phyloP scores from a whole-genome alignment of 1,140 invertebrate species.

The Drosophila ambigua region DNA sequence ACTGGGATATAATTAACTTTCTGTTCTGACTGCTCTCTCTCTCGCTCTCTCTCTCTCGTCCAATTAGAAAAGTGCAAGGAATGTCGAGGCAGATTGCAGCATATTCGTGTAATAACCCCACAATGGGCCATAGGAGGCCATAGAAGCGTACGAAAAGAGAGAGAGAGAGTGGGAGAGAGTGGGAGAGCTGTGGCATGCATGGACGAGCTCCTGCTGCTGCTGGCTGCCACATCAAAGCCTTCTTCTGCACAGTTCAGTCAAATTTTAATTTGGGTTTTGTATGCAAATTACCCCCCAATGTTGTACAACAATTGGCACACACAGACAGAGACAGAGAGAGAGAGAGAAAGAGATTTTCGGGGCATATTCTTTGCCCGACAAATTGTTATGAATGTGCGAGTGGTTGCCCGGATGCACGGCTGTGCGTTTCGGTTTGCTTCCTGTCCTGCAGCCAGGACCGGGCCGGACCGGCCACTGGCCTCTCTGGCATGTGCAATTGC shows the following conservation, averaged over 20 bases:
- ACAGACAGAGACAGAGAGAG: neutral
- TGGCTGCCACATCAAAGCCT: slow-evolving; percentile 41
- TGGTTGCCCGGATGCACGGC: neutral
- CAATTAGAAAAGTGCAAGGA: slow-evolving; percentile 69
- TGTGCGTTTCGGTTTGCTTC: slow-evolving; percentile 13
- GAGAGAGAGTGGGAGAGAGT: neutral
- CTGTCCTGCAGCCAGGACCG: slow-evolving; percentile 29
- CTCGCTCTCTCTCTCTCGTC: slow-evolving; percentile 9
- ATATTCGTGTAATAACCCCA: slow-evolving; percentile 25
- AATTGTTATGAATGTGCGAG: slow-evolving; percentile 65
- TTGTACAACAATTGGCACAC: slow-evolving; percentile 61
- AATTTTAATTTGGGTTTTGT: slow-evolving; percentile 77
- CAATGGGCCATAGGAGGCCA: neutral
- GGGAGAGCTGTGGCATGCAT: neutral
- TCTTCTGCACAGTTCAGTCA: slow-evolving; percentile 24
- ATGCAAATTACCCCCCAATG: slow-evolving; percentile 75
- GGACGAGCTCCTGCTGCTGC: slow-evolving; percentile 1
- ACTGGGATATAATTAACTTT: slow-evolving; percentile 61
- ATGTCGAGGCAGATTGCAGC: slow-evolving; percentile 29
- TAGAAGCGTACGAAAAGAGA: neutral
- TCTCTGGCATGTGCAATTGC: slow-evolving; percentile 64
- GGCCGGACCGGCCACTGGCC: no score
- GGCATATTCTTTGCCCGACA: slow-evolving; percentile 40
- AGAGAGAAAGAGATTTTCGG: slow-evolving; percentile 34
- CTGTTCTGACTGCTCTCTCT: slow-evolving; percentile 61